These are phyloP conservation scores for Acrocephalus scirpaceus DNA, from an alignment of 2,797 vertebrate genomes.

Conservation along the genomic window DNA sequence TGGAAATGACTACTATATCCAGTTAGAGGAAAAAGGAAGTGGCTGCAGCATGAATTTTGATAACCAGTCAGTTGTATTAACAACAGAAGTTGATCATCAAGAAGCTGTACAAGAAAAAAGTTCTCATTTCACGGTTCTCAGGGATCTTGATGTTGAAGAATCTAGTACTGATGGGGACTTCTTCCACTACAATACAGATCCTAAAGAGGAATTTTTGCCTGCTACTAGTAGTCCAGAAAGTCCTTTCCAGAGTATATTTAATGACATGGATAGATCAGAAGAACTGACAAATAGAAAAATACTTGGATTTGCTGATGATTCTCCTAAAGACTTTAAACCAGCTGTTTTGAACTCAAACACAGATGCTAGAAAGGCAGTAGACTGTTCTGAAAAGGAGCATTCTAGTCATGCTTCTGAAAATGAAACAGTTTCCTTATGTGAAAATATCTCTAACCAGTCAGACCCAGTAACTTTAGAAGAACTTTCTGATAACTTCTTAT, in stretches of 20 bases:
- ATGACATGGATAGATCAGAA: conserved; percentile 80
- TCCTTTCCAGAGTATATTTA: conserved; percentile 87
- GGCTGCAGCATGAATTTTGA: conserved; percentile 79
- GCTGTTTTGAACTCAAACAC: background rate
- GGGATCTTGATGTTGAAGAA: conserved; percentile 86
- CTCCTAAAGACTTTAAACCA: conserved; percentile 68
- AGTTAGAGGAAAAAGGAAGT: conserved; percentile 90
- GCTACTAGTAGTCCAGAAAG: conserved; percentile 83
- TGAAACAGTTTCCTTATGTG: conserved; percentile 65
- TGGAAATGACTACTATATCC: conserved; percentile 93
- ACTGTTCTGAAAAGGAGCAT: conserved; percentile 46
- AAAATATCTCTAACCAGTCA: conserved; percentile 60
- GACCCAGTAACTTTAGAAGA: conserved; percentile 80
- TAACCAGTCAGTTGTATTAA: conserved; percentile 65
- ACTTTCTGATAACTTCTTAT: conserved; percentile 87
- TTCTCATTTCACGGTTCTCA: conserved; percentile 79
- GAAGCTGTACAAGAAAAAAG: conserved; percentile 66
- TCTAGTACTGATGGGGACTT: conserved; percentile 90
- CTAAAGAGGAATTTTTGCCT: conserved; percentile 84
- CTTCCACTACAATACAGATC: conserved; percentile 84
- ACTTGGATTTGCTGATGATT: conserved; percentile 82
- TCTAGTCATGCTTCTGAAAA: conserved; percentile 74
- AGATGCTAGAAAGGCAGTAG: background rate
- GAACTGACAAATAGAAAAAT: conserved; percentile 73
- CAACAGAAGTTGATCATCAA: conserved; percentile 72